A percentile compares a stretch with the other conserved stretches of the same genome.
These are phyloP conservation scores for Molothrus aeneus DNA, from an alignment of 2,797 vertebrate species.

Conservation along the genomic window DNA sequence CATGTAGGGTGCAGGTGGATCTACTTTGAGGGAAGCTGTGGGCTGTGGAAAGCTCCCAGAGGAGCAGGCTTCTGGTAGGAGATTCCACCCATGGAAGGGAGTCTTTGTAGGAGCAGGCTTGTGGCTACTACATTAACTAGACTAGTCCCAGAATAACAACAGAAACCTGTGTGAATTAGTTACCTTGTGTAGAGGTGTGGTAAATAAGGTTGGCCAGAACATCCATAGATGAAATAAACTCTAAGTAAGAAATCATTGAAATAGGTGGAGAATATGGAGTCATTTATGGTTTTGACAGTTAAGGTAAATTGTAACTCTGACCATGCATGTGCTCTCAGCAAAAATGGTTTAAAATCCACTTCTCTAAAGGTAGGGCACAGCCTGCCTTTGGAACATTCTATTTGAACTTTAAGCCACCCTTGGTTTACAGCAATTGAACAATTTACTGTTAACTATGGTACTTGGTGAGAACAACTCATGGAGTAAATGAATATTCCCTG, in stretches of 20 bases:
- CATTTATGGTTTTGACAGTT: background rate
- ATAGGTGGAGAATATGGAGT: background rate
- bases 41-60: too few species aligned
- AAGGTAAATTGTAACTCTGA: background rate
- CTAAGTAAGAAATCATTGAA: background rate
- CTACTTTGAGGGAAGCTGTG: rapidly evolving
- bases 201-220: background rate
- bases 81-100: background rate
- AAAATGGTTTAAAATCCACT: background rate
- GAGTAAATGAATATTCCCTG: background rate
- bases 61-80: background rate
- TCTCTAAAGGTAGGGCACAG: background rate
- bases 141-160: background rate
- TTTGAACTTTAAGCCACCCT: background rate
- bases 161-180: background rate
- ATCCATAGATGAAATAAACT: background rate
- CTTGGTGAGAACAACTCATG: background rate
- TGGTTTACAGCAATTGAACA: background rate
- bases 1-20: background rate
- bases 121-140: background rate
- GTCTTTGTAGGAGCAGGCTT: background rate
- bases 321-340: background rate
- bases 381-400: background rate
- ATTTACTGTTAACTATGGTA: background rate
- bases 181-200: background rate